Percentiles rank a stretch among this genome's conserved stretches.
Conservation (phyloP, 1,140 invertebrate species). For the Sitophilus oryzae region DNA sequence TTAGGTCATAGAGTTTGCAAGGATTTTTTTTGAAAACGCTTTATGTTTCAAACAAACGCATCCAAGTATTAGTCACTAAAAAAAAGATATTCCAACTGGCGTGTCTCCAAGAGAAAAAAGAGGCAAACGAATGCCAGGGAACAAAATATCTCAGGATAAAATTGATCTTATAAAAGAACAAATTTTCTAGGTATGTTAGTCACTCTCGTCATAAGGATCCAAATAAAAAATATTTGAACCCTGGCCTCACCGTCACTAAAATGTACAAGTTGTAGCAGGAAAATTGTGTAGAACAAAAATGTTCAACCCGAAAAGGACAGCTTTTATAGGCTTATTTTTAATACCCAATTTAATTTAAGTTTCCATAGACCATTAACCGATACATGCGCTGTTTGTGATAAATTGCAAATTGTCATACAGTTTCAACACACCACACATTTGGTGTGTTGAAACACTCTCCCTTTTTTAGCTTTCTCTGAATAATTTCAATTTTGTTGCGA, state of each 20-base stretch:
- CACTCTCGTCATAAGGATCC: neutral
- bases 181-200: neutral
- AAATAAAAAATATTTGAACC: neutral
- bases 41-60: conserved; percentile 2
- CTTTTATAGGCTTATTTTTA: conserved; percentile 11
- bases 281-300: conserved; percentile 2
- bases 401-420: conserved; percentile 3
- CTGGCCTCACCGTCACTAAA: neutral
- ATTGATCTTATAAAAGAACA: neutral
- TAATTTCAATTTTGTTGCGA: neutral
- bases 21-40: conserved; percentile 7
- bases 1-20: conserved; percentile 1
- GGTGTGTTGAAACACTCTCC: neutral
- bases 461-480: neutral
- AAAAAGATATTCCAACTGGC: neutral
- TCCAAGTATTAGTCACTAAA: neutral
- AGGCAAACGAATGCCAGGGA: neutral
- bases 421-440: no score
- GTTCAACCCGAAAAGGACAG: conserved; percentile 3
- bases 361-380: conserved; percentile 1
- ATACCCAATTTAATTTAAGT: conserved; percentile 6
- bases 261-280: conserved; percentile 1
- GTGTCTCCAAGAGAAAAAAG: neutral
- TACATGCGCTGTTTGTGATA: neutral
- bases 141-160: neutral